A percentile compares a stretch with the other conserved stretches of the same genome.
Evolutionary conservation across 2,797 vertebrate species (phyloP).

Genomic region (Danio tinwini): DNA sequence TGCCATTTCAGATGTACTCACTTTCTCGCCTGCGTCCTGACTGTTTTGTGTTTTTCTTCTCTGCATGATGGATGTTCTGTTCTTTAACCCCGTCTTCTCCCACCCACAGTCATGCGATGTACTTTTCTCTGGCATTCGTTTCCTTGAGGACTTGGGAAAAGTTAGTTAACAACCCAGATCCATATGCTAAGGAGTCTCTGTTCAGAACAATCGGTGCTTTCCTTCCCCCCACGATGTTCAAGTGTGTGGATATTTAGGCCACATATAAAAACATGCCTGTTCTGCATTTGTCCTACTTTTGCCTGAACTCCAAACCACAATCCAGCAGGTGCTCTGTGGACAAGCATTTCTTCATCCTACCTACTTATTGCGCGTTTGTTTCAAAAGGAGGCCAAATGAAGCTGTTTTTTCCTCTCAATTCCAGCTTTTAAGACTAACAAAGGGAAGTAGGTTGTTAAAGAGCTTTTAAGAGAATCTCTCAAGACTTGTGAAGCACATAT

Average conservation of each 20-base stretch:
- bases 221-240: neutral
- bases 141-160: slow-evolving; percentile 43
- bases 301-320: slow-evolving; percentile 46
- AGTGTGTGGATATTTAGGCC: slow-evolving; percentile 55
- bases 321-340: slow-evolving; percentile 45
- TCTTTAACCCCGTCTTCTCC: slow-evolving; percentile 46
- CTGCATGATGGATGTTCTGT: slow-evolving; percentile 59
- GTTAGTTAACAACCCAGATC: slow-evolving; percentile 55
- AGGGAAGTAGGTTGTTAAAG: neutral
- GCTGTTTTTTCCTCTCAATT: neutral
- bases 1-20: slow-evolving; percentile 41
- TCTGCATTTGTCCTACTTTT: slow-evolving; percentile 56
- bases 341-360: slow-evolving; percentile 28
- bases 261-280: slow-evolving; percentile 46
- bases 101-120: slow-evolving; percentile 23
- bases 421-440: slow-evolving; percentile 8
- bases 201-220: slow-evolving; percentile 34
- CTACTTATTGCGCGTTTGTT: slow-evolving; percentile 27
- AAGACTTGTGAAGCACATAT: neutral
- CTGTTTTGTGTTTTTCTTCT: slow-evolving; percentile 32
- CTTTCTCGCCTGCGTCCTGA: slow-evolving; percentile 38
- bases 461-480: neutral
- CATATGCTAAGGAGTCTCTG: slow-evolving; percentile 53
- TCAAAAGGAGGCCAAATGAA: slow-evolving; percentile 29
- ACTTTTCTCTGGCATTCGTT: slow-evolving; percentile 42